These are phyloP conservation scores for Telmatochromis brichardi DNA, from an alignment of 2,113 vertebrate species.

Conservation along the genomic window DNA sequence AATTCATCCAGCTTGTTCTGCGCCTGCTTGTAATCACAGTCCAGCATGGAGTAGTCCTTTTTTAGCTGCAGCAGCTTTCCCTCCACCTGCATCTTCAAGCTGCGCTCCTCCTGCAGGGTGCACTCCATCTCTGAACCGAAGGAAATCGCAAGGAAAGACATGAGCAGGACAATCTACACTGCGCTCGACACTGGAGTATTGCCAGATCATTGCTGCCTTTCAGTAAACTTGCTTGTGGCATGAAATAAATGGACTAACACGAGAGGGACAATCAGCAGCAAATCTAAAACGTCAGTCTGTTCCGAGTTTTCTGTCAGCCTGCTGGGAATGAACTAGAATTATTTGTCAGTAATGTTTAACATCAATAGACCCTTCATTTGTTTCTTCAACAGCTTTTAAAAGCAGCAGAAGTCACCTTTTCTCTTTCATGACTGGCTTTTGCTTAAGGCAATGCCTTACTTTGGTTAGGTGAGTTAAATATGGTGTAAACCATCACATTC, in stretches of 20 bases:
- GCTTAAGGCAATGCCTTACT: not conserved
- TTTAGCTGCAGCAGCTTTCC: constrained; percentile 83
- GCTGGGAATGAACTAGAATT: not conserved
- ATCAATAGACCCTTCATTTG: not conserved
- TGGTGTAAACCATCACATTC: not conserved
- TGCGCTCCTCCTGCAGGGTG: constrained; percentile 85
- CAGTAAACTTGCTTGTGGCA: not conserved
- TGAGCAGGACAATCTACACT: not conserved
- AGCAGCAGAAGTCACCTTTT: not conserved
- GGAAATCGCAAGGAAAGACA: not conserved
- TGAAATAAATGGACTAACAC: not conserved
- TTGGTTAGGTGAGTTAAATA: not conserved
- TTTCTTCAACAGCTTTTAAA: not conserved
- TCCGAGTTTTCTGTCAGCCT: not conserved
- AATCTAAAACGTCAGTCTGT: not conserved
- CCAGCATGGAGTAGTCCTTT: constrained; percentile 86
- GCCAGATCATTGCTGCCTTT: not conserved
- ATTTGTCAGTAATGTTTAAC: not conserved
- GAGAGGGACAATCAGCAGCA: not conserved
- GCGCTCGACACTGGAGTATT: not conserved
- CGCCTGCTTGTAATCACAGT: constrained; percentile 88
- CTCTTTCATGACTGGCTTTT: not conserved
- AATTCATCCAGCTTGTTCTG: constrained; percentile 83
- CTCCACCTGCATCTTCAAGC: constrained; percentile 84
- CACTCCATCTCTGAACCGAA: constrained; percentile 82